Evolutionary conservation across 2,797 vertebrate genomes (phyloP).

Genomic region (Protonibea diacanthus): DNA sequence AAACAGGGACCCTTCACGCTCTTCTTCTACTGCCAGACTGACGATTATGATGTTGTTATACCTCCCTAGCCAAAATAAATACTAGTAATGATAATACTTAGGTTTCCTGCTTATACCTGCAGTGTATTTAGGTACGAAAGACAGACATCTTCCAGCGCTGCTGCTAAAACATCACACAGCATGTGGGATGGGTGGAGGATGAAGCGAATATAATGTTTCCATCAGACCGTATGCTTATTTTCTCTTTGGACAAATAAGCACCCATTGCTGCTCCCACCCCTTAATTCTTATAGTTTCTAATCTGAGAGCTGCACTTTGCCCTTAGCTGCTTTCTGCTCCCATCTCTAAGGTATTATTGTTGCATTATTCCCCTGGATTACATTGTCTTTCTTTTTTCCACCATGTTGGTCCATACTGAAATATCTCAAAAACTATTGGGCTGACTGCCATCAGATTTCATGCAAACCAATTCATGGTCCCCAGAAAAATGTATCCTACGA

Average conservation of each 20-base stretch:
- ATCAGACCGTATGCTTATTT: constrained; percentile 64
- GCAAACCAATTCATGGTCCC: not conserved
- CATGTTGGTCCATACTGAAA: constrained; percentile 5
- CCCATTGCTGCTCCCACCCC: constrained; percentile 45
- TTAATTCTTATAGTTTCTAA: constrained; percentile 55
- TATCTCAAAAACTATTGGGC: not conserved
- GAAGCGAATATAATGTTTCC: constrained; percentile 44
- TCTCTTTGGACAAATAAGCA: constrained; percentile 67
- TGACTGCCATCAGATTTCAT: not conserved
- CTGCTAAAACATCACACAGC: constrained; percentile 43
- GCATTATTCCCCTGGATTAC: constrained; percentile 16
- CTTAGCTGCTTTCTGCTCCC: constrained; percentile 25
- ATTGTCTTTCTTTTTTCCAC: not conserved
- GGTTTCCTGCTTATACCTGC: constrained; percentile 55
- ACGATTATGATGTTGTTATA: constrained; percentile 60
- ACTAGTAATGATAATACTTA: constrained; percentile 66
- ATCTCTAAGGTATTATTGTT: constrained; percentile 26
- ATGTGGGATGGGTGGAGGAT: constrained; percentile 39
- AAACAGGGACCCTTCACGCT: constrained; percentile 32
- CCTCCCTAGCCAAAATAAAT: constrained; percentile 62
- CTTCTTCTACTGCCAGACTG: constrained; percentile 34
- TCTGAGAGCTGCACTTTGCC: constrained; percentile 46
- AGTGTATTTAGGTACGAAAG: constrained; percentile 65
- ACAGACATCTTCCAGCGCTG: constrained; percentile 40
- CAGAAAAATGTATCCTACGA: not conserved